Base-by-base conservation (phyloP, 2,888 invertebrate species). In the Melanchra persicariae region DNA sequence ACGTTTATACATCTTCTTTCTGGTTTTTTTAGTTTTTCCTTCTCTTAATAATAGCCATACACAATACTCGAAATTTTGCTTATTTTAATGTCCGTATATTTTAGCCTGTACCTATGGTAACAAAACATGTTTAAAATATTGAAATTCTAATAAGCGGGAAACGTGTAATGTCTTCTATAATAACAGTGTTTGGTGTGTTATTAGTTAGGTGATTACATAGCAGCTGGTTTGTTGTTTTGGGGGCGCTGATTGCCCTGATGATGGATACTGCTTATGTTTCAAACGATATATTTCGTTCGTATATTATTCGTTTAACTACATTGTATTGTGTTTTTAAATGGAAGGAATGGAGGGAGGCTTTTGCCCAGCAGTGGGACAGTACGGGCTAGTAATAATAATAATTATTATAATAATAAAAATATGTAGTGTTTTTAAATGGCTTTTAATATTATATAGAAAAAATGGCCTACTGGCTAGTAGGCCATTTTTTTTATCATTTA, bases 111-210 rank as follows among this genome's bases (percentile, higher is more conserved):
- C 12, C 19, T 15, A 43, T 24, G 47, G 47, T 55, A 37, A 30
- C 45, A 24, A 40, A 52, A 62, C 19, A 51, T 43, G 43, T 24
- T 51, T 49, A 49, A 65, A 71, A 73, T 70, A 72, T 79, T 73
- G 62, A 79, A 57, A 66, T 43, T 40, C 24, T 69, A 59, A 77
- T 62, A 63, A 66, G 64, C 40, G n/a, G 17, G 40, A 52, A 45
- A 55, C 43, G 1, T 63, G 62, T 69, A 47, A 60, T 65, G 34
- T 52, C 52, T 52, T 52, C 37, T 17, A 43, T 81, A 79, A 79
- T 82, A 60, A 73, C 60, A 82, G 22, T 17, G 47, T 69, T 69
- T 26, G 30, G 17, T 57, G 60, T 61, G 79, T 82, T 82, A 78
- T 73, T 78, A 77, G 47, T 47, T 47, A 45, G 15, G 52, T 63